These are phyloP conservation scores for Disparrhopalites patrizii DNA, from an alignment of 2,888 invertebrate genomes.

Conservation along the genomic window DNA sequence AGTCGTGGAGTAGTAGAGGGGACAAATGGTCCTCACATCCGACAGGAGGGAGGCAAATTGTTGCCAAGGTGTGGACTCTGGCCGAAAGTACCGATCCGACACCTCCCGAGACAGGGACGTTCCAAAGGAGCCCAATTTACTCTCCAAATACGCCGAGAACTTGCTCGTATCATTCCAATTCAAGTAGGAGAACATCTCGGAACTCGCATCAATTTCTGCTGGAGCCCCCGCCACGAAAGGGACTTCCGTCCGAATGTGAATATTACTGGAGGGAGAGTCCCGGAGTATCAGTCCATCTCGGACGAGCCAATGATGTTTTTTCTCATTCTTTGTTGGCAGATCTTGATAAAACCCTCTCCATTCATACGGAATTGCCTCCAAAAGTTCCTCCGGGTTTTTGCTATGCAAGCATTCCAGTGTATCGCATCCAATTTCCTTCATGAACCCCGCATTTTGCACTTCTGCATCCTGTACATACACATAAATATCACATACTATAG, in stretches of 20 bases:
- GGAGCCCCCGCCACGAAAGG: constrained; percentile 33
- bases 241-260: constrained; percentile 24
- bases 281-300: constrained; percentile 68
- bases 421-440: constrained; percentile 52
- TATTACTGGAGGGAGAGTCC: constrained; percentile 49
- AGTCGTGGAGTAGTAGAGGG: constrained; percentile 63
- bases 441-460: constrained; percentile 30
- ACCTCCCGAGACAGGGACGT: constrained; percentile 34
- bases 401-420: constrained; percentile 55
- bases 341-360: constrained; percentile 63
- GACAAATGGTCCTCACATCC: constrained; percentile 74
- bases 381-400: constrained; percentile 56
- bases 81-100: constrained; percentile 33
- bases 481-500: neutral
- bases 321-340: constrained; percentile 56
- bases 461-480: constrained; percentile 34
- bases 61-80: constrained; percentile 41
- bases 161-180: constrained; percentile 39
- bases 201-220: constrained; percentile 36
- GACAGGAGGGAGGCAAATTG: constrained; percentile 71
- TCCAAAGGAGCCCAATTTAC: constrained; percentile 34
- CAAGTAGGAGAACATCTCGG: constrained; percentile 35
- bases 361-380: constrained; percentile 66
- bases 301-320: constrained; percentile 70
- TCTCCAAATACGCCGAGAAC: constrained; percentile 34